Conservation (phyloP, 2,888 invertebrate species). For the Volucella inflata region DNA sequence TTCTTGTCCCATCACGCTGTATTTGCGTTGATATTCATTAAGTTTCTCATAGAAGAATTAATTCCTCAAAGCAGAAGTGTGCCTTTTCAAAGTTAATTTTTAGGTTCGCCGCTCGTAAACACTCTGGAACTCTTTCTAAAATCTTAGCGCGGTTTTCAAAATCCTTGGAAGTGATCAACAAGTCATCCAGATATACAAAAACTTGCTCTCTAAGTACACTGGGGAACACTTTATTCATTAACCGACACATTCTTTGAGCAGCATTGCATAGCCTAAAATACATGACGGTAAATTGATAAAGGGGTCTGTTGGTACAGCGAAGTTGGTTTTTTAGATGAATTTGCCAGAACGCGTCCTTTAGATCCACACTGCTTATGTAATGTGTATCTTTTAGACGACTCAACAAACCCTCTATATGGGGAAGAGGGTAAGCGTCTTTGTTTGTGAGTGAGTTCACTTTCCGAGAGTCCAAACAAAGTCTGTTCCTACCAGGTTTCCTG, state of each 20-base stretch:
- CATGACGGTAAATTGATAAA: conserved; percentile 68
- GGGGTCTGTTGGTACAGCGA: conserved; percentile 61
- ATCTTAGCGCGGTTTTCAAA: conserved; percentile 50
- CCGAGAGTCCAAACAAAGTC: conserved; percentile 50
- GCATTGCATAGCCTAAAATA: conserved; percentile 68
- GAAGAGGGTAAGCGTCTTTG: conserved; percentile 38
- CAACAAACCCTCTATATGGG: too few species aligned
- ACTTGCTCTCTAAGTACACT: conserved; percentile 44
- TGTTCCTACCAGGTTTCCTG: conserved; percentile 54
- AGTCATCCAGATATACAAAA: conserved; percentile 69
- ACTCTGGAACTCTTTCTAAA: conserved; percentile 47
- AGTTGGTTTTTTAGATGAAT: conserved; percentile 47
- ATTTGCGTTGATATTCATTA: too few species aligned
- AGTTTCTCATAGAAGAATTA: background rate
- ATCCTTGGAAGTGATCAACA: conserved; percentile 56
- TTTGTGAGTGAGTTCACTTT: conserved; percentile 49
- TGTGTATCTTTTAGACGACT: too few species aligned
- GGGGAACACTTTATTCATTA: conserved; percentile 59
- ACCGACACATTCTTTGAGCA: conserved; percentile 57
- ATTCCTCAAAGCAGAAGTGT: conserved; percentile 56
- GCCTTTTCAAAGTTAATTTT: conserved; percentile 69
- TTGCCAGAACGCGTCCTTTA: too few species aligned
- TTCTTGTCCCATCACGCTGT: too few species aligned
- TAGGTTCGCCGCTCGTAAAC: conserved; percentile 59
- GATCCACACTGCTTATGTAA: too few species aligned